These are phyloP conservation scores for Tenthredo distinguenda DNA, from an alignment of 2,888 invertebrate genomes.

Conservation along the genomic window DNA sequence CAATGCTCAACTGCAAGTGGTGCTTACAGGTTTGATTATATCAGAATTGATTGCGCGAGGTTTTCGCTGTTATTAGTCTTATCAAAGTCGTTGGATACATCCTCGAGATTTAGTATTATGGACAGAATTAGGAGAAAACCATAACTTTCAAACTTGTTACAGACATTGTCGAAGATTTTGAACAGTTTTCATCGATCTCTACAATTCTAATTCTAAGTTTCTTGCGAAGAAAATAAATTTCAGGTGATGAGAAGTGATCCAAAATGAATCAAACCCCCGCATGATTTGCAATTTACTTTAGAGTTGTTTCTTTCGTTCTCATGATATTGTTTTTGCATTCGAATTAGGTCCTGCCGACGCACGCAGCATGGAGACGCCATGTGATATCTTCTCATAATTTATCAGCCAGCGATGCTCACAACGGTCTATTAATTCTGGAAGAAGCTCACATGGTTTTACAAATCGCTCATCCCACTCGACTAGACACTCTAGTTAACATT, in stretches of 20 bases:
- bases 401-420: conserved; percentile 81
- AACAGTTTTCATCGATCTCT: background rate
- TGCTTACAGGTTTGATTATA: conserved; percentile 73
- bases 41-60: background rate
- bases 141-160: background rate
- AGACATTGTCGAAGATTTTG: background rate
- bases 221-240: background rate
- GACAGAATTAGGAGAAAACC: background rate
- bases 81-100: background rate
- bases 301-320: background rate
- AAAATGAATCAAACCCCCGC: too few species aligned
- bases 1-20: conserved; percentile 81
- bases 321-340: background rate
- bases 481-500: conserved; percentile 69
- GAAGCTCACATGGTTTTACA: conserved; percentile 83
- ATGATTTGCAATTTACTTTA: background rate
- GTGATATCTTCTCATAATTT: conserved; percentile 81
- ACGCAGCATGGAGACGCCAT: conserved; percentile 82
- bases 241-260: too few species aligned
- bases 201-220: background rate
- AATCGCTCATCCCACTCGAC: conserved; percentile 67
- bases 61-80: background rate
- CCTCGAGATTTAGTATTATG: background rate
- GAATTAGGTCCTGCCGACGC: conserved; percentile 78
- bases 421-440: conserved; percentile 83